phyloP scores from a whole-genome alignment of 2,113 vertebrate genomes.

The Cryptotis parvus region DNA sequence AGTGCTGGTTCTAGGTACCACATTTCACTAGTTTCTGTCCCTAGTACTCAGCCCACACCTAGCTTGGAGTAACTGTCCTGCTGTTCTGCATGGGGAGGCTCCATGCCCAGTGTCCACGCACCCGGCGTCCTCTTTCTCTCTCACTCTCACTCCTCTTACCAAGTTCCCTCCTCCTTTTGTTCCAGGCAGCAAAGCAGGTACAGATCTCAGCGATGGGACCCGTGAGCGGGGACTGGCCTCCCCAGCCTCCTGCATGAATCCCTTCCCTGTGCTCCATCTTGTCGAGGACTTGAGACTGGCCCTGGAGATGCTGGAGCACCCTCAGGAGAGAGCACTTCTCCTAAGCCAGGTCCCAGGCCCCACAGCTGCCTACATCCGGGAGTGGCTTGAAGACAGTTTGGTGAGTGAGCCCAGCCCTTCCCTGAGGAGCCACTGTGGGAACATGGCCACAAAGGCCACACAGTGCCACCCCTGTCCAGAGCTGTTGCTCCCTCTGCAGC shows the following conservation, averaged over 20 bases:
- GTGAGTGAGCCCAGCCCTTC: slow-evolving; percentile 84
- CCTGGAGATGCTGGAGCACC: slow-evolving; percentile 88
- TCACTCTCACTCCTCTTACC: slow-evolving; percentile 36
- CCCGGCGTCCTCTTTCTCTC: no score
- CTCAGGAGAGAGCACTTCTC: slow-evolving; percentile 87
- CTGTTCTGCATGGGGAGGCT: no score
- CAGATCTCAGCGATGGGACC: slow-evolving; percentile 84
- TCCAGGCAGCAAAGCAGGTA: slow-evolving; percentile 91
- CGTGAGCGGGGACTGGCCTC: slow-evolving; percentile 85
- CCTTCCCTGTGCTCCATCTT: slow-evolving; percentile 90
- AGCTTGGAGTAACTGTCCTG: no score
- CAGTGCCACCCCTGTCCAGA: background rate
- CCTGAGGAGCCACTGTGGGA: background rate
- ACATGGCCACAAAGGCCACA: background rate
- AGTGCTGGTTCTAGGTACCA: no score
- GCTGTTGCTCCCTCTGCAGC: background rate
- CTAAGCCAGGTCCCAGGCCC: slow-evolving; percentile 89
- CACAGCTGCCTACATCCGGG: slow-evolving; percentile 88
- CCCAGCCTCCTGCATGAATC: slow-evolving; percentile 82
- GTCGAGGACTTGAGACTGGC: slow-evolving; percentile 90
- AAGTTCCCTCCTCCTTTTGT: background rate
- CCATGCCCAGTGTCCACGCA: no score
- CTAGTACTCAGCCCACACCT: no score
- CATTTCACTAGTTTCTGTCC: no score
- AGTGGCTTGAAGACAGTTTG: slow-evolving; percentile 89